Percentiles rank a stretch among this genome's conserved stretches.
Evolutionary conservation across 2,113 vertebrate species (phyloP).

Genomic region (Leptocoma aspasia): DNA sequence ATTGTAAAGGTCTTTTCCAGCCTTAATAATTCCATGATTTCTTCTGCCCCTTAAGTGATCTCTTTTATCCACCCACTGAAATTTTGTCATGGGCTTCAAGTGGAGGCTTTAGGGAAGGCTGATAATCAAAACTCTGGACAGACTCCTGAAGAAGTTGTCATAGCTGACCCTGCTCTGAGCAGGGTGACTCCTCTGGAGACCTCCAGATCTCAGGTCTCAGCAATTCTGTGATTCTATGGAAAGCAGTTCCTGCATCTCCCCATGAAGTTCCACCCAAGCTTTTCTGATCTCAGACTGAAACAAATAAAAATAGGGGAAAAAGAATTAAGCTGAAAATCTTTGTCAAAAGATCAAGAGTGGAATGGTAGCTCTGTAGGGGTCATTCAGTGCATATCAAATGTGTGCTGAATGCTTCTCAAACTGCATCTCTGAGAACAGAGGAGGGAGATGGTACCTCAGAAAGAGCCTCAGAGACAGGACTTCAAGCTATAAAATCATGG

Average conservation of each 20-base stretch:
- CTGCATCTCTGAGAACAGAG: not conserved
- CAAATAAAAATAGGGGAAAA: not conserved
- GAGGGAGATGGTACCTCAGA: not conserved
- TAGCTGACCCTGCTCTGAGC: not conserved
- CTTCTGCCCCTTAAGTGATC: not conserved
- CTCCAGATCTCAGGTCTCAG: not conserved
- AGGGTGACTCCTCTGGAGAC: not conserved
- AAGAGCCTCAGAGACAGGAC: not conserved
- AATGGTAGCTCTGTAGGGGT: not conserved
- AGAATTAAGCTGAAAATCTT: not conserved
- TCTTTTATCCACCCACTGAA: not conserved
- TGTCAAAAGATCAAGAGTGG: not conserved
- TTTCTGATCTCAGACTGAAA: not conserved
- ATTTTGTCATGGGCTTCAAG: not conserved
- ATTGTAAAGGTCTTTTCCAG: not conserved
- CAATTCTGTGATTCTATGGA: not conserved
- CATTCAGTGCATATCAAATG: not conserved
- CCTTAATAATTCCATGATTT: not conserved
- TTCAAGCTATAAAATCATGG: not conserved
- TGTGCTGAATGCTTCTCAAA: not conserved
- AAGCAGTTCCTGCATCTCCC: not conserved
- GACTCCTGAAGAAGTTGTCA: not conserved
- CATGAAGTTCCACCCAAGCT: not conserved
- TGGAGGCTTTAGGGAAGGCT: not conserved
- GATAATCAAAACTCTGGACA: not conserved